phyloP scores from a whole-genome alignment of 1,140 invertebrate species.

The Saccostrea cuccullata region DNA sequence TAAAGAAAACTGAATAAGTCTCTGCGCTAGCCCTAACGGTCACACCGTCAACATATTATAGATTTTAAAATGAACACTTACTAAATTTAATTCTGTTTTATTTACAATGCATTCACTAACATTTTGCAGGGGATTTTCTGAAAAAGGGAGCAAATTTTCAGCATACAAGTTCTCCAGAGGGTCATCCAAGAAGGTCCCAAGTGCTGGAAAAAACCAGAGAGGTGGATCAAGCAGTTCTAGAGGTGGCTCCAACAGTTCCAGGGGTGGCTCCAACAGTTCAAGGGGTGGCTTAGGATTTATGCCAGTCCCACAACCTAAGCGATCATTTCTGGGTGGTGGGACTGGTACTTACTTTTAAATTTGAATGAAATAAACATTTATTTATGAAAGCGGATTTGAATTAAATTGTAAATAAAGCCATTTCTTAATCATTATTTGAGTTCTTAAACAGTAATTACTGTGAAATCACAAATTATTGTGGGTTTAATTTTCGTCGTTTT shows the following conservation, averaged over 20 bases:
- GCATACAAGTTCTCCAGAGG: conserved; percentile 41
- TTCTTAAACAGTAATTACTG: no score
- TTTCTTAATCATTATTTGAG: no score
- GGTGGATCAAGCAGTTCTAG: conserved; percentile 8
- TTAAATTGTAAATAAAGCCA: neutral
- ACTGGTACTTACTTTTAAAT: neutral
- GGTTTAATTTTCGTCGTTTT: no score
- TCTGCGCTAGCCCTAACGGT: no score
- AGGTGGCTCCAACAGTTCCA: conserved; percentile 1
- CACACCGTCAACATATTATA: no score
- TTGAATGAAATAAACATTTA: neutral
- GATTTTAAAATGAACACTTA: no score
- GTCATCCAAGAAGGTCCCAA: conserved; percentile 32
- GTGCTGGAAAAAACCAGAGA: neutral
- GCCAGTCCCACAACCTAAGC: neutral
- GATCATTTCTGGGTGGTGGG: no score
- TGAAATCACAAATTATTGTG: no score
- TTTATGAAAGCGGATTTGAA: neutral
- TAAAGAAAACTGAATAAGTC: no score
- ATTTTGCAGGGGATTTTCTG: conserved; percentile 26
- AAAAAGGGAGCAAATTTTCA: conserved; percentile 33
- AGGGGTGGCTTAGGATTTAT: conserved; percentile 58
- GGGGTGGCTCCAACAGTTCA: neutral
- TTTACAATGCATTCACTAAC: no score
- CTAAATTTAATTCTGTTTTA: no score